Percentiles rank a stretch among this genome's conserved stretches.
These are phyloP conservation scores for Phylloscopus collybita DNA, from an alignment of 2,797 vertebrate species.

Conservation along the genomic window DNA sequence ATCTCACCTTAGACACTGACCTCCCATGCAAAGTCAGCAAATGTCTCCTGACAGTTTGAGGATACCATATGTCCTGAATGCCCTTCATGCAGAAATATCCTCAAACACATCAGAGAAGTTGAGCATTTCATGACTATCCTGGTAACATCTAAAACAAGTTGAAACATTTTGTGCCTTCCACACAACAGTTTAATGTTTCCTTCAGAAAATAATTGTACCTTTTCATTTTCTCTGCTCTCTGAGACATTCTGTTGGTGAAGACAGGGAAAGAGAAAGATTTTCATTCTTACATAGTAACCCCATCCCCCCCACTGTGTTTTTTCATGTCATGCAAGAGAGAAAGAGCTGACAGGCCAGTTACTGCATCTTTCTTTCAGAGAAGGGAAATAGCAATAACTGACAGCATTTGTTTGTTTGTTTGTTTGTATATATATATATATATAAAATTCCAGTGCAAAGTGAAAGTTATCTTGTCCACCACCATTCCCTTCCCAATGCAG, in stretches of 20 bases:
- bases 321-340: not conserved
- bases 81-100: not conserved
- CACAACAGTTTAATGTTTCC: not conserved
- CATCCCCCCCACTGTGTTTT: not conserved
- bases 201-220: not conserved
- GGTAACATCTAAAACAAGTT: not conserved
- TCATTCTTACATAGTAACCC: not conserved
- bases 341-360: not conserved
- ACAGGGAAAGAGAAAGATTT: not conserved
- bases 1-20: slow-evolving; percentile 54
- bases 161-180: not conserved
- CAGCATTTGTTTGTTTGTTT: not conserved
- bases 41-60: slow-evolving; percentile 50
- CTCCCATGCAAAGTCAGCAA: slow-evolving; percentile 36
- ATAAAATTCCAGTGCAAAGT: not conserved
- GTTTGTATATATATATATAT: too few relatives aligned
- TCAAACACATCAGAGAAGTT: not conserved
- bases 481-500: not conserved
- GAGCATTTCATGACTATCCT: not conserved
- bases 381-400: not conserved
- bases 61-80: slow-evolving; percentile 1
- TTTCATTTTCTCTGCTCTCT: not conserved
- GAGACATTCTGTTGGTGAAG: not conserved
- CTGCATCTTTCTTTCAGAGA: not conserved
- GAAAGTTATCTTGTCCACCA: not conserved